Evolutionary conservation across 2,797 vertebrate species (phyloP), one percentile per base, ranked within the genome.

Genomic region (Cryptoblepharus egeriae): DNA sequence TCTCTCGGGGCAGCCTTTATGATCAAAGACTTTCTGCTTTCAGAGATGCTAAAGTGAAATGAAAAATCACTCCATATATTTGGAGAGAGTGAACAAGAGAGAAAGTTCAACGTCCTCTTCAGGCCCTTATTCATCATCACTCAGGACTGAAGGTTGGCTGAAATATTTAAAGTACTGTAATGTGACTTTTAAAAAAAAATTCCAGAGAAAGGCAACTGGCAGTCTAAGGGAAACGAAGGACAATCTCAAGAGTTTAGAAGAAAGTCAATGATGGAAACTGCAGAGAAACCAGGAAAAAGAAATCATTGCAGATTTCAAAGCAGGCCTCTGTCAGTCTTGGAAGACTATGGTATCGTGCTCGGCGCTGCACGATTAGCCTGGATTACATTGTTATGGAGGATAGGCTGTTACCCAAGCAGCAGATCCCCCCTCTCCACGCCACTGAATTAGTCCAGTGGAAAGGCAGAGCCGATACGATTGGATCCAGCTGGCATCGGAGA

Each of bases 41-140:
- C 28, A 39, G 64, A 71, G 15, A 16, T 58, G 49, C 68, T 57
- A 22, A 5, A 55, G 20, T 35, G 63, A 74, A 52, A 84, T 84
- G 77, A 84, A 75, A 79, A 74, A 75, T 63, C 39, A 39, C 72
- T 39, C 70, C 30, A 49, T 69, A 24, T 75, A 60, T 75, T 26
- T 11, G 60, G 42, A 74, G 13, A 65, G 5, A 72, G 39, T 13
- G 30, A 58, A 55, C 32, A 22, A 39, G 35, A 79, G 35, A 67
- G 39, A 64, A 42, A 76, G 42, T 76, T 80, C 37, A 45, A 57
- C 42, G 63, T 64, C 37, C 52, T 85, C n/a, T 80, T 75, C 65
- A 16, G 45, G 58, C 58, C 20, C 58, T 70, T 80, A 76, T 75
- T 64, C 74, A 77, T 85, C 65, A 80, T 85, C 72, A 42, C 60